Conservation (phyloP, 1,140 invertebrate genomes). For the Zeugodacus cucurbitae region DNA sequence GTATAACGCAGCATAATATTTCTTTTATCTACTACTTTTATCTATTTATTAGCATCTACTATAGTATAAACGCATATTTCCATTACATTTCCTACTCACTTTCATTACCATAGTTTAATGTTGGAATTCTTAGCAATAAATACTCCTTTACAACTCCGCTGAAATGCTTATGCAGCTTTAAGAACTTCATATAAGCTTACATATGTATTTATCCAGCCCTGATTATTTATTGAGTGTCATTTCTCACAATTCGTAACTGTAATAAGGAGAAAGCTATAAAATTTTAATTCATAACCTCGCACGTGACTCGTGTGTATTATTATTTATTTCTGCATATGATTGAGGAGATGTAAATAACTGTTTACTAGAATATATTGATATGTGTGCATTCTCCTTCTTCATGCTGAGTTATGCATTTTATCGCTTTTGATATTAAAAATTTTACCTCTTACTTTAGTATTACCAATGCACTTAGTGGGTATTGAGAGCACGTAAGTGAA, state of each 20-base stretch:
- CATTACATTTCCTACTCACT: no score
- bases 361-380: not conserved
- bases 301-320: not conserved
- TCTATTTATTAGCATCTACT: no score
- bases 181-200: no score
- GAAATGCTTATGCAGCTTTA: no score
- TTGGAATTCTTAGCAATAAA: no score
- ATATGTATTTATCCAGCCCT: no score
- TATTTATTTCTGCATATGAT: not conserved
- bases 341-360: not conserved
- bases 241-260: not conserved
- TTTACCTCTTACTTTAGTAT: not conserved
- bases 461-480: not conserved
- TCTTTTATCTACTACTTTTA: no score
- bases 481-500: not conserved
- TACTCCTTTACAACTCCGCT: no score
- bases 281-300: not conserved
- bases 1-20: no score
- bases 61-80: no score
- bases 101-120: no score
- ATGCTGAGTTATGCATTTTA: not conserved
- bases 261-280: not conserved
- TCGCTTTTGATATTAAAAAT: not conserved
- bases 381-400: not conserved
- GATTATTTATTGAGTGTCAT: not conserved